Conservation (phyloP, 2,888 invertebrate genomes). For the Ditylenchus weischeri region DNA sequence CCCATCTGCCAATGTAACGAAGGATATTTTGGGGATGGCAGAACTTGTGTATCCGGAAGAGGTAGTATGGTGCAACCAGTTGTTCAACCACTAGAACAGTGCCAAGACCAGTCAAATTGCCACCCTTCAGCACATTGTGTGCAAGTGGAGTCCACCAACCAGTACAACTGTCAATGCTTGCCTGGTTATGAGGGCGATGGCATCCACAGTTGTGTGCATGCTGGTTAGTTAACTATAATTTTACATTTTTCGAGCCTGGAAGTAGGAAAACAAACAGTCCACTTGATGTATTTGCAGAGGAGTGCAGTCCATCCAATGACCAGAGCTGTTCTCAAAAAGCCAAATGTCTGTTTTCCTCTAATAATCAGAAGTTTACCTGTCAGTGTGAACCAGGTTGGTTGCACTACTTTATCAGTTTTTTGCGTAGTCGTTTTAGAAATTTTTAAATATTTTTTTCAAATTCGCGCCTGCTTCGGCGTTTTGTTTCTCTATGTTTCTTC, state of each 20-base stretch:
- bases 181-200: constrained; percentile 62
- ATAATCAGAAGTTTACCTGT: constrained; percentile 61
- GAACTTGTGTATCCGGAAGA: constrained; percentile 31
- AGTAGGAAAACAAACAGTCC: neutral
- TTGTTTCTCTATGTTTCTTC: no score
- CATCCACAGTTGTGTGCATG: constrained; percentile 39
- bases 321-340: constrained; percentile 49
- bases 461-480: neutral
- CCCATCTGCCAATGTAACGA: constrained; percentile 50
- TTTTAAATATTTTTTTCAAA: neutral
- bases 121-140: constrained; percentile 61
- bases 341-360: constrained; percentile 58
- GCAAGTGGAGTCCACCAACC: constrained; percentile 52
- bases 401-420: neutral
- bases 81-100: constrained; percentile 4
- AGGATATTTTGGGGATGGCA: constrained; percentile 54
- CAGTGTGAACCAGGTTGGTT: constrained; percentile 63
- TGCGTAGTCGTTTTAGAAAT: no score
- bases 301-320: constrained; percentile 51
- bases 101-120: constrained; percentile 46
- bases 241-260: neutral
- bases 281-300: constrained; percentile 35
- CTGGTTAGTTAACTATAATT: constrained; percentile 33
- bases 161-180: constrained; percentile 61
- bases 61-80: constrained; percentile 67